Conservation (phyloP, 2,888 invertebrate species). For the Erebia palarica region DNA sequence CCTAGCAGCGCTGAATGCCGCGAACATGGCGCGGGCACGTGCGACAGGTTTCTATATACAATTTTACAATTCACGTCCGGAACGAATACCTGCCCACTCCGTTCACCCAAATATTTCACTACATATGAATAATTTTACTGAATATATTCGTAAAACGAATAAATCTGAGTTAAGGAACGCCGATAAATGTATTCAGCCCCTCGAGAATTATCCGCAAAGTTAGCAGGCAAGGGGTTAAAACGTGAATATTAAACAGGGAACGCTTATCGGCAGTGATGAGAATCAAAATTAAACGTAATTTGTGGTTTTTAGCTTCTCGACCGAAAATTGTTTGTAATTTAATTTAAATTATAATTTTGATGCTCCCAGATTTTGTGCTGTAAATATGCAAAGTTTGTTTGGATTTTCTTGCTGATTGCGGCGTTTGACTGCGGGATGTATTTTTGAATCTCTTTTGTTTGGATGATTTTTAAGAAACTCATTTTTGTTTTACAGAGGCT, state of each 20-base stretch:
- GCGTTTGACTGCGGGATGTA: background rate
- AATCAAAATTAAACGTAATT: conserved; percentile 64
- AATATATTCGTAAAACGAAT: background rate
- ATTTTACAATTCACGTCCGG: too few relatives aligned
- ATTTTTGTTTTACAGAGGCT: background rate
- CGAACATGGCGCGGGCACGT: too few relatives aligned
- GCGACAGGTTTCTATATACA: too few relatives aligned
- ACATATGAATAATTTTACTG: too few relatives aligned
- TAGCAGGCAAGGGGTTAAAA: conserved; percentile 50
- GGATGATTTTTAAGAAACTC: too few relatives aligned
- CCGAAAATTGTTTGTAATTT: conserved; percentile 39
- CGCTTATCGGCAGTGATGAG: conserved; percentile 52
- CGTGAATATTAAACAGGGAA: conserved; percentile 59
- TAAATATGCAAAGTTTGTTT: conserved; percentile 30
- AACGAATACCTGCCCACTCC: too few relatives aligned
- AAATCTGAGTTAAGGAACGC: conserved; percentile 9
- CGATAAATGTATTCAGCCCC: conserved; percentile 28
- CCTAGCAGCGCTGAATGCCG: too few relatives aligned
- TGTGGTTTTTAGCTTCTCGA: conserved; percentile 45
- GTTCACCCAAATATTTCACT: too few relatives aligned
- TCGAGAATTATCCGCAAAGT: conserved; percentile 26
- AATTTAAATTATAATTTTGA: conserved; percentile 36
- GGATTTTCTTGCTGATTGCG: conserved; percentile 9
- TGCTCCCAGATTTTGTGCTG: conserved; percentile 34
- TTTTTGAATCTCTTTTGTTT: background rate